Evolutionary conservation across 2,888 invertebrate genomes (phyloP), one percentile per base, ranked within the genome.

Genomic region (Papilio protenor): DNA sequence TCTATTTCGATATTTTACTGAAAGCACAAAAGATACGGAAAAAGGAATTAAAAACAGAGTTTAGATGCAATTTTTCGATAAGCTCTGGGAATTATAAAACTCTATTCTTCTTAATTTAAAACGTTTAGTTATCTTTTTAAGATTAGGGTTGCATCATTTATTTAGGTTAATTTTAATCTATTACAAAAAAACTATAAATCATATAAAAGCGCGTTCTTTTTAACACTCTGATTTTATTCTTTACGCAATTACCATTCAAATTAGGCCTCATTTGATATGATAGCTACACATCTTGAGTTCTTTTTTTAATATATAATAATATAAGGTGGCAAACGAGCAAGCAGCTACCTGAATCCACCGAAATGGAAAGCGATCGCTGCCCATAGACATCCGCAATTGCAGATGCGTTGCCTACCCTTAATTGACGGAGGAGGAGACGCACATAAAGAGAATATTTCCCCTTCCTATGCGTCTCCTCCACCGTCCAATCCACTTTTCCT

Each of bases 1-100:
- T 23, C 16, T 8, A 10, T 74, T 64, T 23, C 52, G 11, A 66
- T 49, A 64, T 27, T 40, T 33, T 40, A 33, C 52, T 40, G n/a
- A 49, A 75, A 3, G 49, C 66, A 55, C 66, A 75, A 75, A 16
- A 75, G 66, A 75, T 55, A 52, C 52, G 75, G 75, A 75, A 75
- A 40, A 18, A 27, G 16, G 27, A 64, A 52, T 14, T 18, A 55
- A 66, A 64, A 59, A 55, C 18, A 33, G 40, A 11, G 5, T 40
- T 4, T 33, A 40, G 40, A 40, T 21, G 55, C 55, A 49, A 55
- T 64, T 66, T 66, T 69, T 75, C 52, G n/a, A 2, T n/a, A 52
- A 52, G 33, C 33, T n/a, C 21, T 23, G 12, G 23, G 1, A 45
- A 45, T 73, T 66, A 66, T 40, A 11, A 40, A 40, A 66, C 18